These are phyloP conservation scores for Hassar affinis DNA, from an alignment of 2,113 vertebrate species.

Conservation along the genomic window DNA sequence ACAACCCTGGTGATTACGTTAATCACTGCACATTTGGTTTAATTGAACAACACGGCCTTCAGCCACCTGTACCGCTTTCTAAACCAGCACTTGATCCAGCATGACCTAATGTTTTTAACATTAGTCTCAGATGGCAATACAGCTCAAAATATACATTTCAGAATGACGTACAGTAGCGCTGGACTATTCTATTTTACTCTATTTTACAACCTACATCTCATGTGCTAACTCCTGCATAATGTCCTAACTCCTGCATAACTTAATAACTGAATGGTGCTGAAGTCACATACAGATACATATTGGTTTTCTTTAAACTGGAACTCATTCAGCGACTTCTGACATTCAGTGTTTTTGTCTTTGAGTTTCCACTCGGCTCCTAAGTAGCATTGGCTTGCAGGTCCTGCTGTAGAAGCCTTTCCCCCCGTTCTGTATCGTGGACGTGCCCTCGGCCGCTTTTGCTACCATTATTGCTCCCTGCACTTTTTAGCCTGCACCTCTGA, in stretches of 20 bases:
- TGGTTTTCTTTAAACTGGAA: not conserved
- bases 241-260: too few relatives aligned
- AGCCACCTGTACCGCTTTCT: not conserved
- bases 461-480: constrained; percentile 71
- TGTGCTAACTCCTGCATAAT: too few relatives aligned
- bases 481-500: constrained; percentile 75
- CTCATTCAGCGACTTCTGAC: not conserved
- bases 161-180: not conserved
- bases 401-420: constrained; percentile 68
- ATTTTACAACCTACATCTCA: too few relatives aligned
- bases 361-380: constrained; percentile 9
- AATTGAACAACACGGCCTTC: not conserved
- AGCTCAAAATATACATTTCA: not conserved
- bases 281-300: too few relatives aligned
- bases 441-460: constrained; percentile 67
- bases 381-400: constrained; percentile 61
- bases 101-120: too few relatives aligned
- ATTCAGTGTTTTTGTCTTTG: constrained; percentile 23
- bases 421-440: constrained; percentile 67
- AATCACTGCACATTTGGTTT: not conserved
- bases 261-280: too few relatives aligned
- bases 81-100: not conserved
- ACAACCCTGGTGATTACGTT: not conserved
- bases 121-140: not conserved
- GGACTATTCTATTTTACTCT: too few relatives aligned